Evolutionary conservation across 2,888 invertebrate genomes (phyloP).

Genomic region (Exocentrus adspersus): DNA sequence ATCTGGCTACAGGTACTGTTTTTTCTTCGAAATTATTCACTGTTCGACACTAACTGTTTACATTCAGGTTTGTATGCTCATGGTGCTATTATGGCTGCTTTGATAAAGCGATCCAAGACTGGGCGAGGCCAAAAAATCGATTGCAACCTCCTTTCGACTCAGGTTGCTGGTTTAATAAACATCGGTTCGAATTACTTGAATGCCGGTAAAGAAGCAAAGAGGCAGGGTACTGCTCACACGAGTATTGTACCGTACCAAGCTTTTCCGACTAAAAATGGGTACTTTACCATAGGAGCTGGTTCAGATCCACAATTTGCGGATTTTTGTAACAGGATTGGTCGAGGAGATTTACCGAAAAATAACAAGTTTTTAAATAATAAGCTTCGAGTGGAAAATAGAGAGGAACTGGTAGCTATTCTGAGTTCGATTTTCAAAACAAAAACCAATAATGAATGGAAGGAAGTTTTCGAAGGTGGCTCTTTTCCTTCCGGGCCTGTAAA

Average conservation of each 20-base stretch:
- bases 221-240: slow-evolving; percentile 94
- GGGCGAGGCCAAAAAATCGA: slow-evolving; percentile 92
- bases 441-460: slow-evolving; percentile 79
- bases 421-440: slow-evolving; percentile 69
- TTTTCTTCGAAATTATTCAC: no score
- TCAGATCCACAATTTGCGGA: slow-evolving; percentile 83
- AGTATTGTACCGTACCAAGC: slow-evolving; percentile 96
- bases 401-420: slow-evolving; percentile 73
- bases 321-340: slow-evolving; percentile 73
- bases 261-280: slow-evolving; percentile 84
- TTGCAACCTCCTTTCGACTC: slow-evolving; percentile 92
- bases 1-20: slow-evolving; percentile 79
- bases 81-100: slow-evolving; percentile 92
- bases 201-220: slow-evolving; percentile 76
- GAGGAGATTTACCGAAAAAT: slow-evolving; percentile 71
- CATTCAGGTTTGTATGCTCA: slow-evolving; percentile 82
- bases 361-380: slow-evolving; percentile 77
- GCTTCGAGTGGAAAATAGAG: slow-evolving; percentile 79
- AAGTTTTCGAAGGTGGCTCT: slow-evolving; percentile 74
- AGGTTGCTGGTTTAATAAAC: slow-evolving; percentile 89
- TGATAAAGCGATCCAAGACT: slow-evolving; percentile 80
- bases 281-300: slow-evolving; percentile 87
- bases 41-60: no score
- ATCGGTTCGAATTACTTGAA: slow-evolving; percentile 92
- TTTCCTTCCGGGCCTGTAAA: slow-evolving; percentile 95